A percentile compares a stretch with the other conserved stretches of the same genome.
These are phyloP conservation scores for Heteractis magnifica DNA, from an alignment of 92 coral and sea anemone species.

Conservation along the genomic window DNA sequence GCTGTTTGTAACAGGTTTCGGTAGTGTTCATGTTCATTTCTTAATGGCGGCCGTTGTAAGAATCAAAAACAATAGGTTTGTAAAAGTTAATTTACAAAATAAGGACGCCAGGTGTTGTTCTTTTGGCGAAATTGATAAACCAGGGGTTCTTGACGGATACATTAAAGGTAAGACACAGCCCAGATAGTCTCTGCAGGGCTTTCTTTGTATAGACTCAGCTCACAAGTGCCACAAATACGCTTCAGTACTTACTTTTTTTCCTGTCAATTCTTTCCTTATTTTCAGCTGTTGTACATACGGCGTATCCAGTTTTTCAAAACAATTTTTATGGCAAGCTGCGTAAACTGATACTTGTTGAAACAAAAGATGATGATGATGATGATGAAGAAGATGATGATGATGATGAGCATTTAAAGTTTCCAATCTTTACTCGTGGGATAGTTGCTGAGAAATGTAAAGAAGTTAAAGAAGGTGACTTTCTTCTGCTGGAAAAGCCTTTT, in stretches of 20 bases:
- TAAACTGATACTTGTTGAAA: slow-evolving; percentile 44
- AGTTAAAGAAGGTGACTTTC: slow-evolving; percentile 34
- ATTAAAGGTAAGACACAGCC: slow-evolving; percentile 16
- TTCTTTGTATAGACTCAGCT: not conserved
- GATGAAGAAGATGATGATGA: slow-evolving; percentile 17
- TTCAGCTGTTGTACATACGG: slow-evolving; percentile 46
- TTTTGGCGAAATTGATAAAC: slow-evolving; percentile 13
- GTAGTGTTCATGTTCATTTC: not conserved
- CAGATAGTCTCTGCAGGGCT: not conserved
- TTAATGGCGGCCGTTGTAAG: slow-evolving; percentile 24
- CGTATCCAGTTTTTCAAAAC: slow-evolving; percentile 33
- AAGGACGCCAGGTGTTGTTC: slow-evolving; percentile 4
- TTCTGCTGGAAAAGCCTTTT: slow-evolving; percentile 43
- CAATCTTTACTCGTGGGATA: slow-evolving; percentile 33
- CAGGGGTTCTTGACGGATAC: slow-evolving; percentile 31
- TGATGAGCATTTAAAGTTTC: not conserved
- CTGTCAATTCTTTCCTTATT: not conserved
- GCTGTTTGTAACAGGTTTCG: not conserved
- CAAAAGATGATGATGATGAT: slow-evolving; percentile 23
- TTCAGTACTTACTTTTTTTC: not conserved
- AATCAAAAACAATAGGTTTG: slow-evolving; percentile 21
- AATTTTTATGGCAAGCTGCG: slow-evolving; percentile 46
- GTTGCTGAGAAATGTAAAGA: slow-evolving; percentile 45
- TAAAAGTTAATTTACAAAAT: slow-evolving; percentile 22
- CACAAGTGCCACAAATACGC: not conserved